These are phyloP conservation scores for Megamerina dolium DNA, from an alignment of 2,888 invertebrate species.

Conservation along the genomic window DNA sequence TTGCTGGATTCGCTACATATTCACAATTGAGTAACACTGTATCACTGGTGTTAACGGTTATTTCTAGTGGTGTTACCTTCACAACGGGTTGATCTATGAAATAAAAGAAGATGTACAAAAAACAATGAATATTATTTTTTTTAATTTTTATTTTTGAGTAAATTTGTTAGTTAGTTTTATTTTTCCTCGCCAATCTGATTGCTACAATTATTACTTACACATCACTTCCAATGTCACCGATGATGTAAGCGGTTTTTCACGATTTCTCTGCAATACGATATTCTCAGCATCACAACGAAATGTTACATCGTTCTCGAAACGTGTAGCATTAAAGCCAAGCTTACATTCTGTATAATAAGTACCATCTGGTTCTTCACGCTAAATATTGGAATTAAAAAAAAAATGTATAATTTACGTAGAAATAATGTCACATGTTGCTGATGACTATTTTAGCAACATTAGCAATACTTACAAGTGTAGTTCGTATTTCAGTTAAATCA, in stretches of 20 bases:
- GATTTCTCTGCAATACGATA: slow-evolving; percentile 66
- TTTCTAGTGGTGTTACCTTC: slow-evolving; percentile 64
- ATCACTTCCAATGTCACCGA: slow-evolving; percentile 71
- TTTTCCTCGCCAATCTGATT: slow-evolving; percentile 1
- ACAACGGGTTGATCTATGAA: slow-evolving; percentile 78
- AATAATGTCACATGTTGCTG: too few relatives aligned
- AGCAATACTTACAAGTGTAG: slow-evolving; percentile 52
- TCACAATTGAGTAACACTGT: slow-evolving; percentile 71
- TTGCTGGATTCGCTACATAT: slow-evolving; percentile 81
- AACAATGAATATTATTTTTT: slow-evolving; percentile 3
- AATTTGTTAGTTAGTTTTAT: not conserved
- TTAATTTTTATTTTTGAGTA: not conserved
- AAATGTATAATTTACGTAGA: not conserved
- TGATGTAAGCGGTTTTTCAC: slow-evolving; percentile 69
- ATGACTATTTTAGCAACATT: not conserved
- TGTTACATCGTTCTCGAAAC: slow-evolving; percentile 72
- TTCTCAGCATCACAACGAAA: slow-evolving; percentile 80
- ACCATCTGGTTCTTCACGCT: slow-evolving; percentile 56
- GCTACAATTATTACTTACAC: slow-evolving; percentile 59
- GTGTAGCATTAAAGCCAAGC: slow-evolving; percentile 71
- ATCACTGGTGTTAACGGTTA: slow-evolving; percentile 72
- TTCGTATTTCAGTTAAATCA: slow-evolving; percentile 42
- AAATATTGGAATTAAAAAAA: slow-evolving; percentile 42
- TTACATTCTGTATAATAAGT: slow-evolving; percentile 75
- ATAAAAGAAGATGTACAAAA: slow-evolving; percentile 25